Evolutionary conservation across 2,113 vertebrate genomes (phyloP).

Genomic region (Phylloscopus trochilus): DNA sequence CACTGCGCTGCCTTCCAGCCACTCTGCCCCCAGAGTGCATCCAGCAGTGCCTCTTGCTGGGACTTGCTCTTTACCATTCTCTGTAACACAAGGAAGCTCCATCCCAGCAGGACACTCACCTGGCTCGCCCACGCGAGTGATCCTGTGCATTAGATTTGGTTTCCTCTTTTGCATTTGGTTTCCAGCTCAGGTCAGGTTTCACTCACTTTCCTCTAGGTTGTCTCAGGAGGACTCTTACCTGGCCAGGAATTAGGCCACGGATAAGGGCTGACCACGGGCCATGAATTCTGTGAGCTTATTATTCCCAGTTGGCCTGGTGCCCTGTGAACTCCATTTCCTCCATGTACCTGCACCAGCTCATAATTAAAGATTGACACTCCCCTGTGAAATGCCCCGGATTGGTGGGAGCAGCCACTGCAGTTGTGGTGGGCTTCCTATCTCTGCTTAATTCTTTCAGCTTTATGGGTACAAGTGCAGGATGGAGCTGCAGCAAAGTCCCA

Average conservation of each 20-base stretch:
- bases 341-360: neutral
- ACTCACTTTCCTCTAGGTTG: neutral
- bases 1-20: neutral
- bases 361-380: neutral
- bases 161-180: neutral
- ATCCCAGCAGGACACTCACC: accelerated
- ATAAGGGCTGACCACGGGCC: neutral
- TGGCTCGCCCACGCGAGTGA: accelerated
- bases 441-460: neutral
- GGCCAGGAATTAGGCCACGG: neutral
- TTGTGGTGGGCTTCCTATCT: neutral
- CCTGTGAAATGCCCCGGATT: neutral
- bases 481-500: neutral
- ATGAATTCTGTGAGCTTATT: neutral
- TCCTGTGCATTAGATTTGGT: neutral
- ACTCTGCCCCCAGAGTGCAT: neutral
- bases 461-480: neutral
- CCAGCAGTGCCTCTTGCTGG: neutral
- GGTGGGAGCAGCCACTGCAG: neutral
- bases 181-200: neutral
- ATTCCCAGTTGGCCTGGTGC: neutral
- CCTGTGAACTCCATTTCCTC: neutral
- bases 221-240: neutral
- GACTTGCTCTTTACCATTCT: neutral
- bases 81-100: neutral